phyloP scores from a whole-genome alignment of 2,113 vertebrate species.

The Datnioides undecimradiatus region DNA sequence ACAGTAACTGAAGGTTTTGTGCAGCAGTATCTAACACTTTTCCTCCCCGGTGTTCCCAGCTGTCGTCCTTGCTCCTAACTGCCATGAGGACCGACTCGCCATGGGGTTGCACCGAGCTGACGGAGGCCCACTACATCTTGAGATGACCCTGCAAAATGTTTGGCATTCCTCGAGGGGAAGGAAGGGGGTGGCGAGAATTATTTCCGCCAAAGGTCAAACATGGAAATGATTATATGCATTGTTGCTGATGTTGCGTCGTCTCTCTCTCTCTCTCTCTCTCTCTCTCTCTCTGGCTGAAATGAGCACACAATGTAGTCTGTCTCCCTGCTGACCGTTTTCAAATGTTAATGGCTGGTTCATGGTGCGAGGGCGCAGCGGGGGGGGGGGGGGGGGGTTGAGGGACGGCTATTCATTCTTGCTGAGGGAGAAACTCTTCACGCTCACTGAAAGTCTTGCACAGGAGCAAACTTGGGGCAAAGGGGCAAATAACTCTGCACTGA shows the following conservation, averaged over 20 bases:
- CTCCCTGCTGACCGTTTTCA: conserved; percentile 56
- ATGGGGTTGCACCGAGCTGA: neutral
- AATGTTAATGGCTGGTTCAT: conserved; percentile 67
- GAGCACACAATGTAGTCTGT: conserved; percentile 55
- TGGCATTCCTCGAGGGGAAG: conserved; percentile 52
- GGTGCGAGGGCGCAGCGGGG: conserved; percentile 26
- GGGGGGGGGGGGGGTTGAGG: neutral
- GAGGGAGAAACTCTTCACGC: conserved; percentile 47
- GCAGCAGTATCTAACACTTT: conserved; percentile 14
- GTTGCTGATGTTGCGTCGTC: conserved; percentile 32
- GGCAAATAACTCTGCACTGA: neutral
- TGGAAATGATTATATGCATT: conserved; percentile 63
- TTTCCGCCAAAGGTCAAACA: conserved; percentile 58
- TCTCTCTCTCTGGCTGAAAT: neutral
- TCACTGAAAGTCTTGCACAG: conserved; percentile 33
- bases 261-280: neutral
- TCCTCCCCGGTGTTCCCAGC: conserved; percentile 30
- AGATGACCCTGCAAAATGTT: conserved; percentile 64
- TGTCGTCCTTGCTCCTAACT: conserved; percentile 40
- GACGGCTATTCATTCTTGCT: conserved; percentile 42
- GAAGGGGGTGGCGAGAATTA: conserved; percentile 20
- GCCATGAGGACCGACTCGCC: conserved; percentile 5
- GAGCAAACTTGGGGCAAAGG: neutral
- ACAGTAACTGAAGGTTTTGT: neutral
- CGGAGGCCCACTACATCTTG: conserved; percentile 22